phyloP scores from a whole-genome alignment of 1,140 invertebrate species.

The Procambarus clarkii region DNA sequence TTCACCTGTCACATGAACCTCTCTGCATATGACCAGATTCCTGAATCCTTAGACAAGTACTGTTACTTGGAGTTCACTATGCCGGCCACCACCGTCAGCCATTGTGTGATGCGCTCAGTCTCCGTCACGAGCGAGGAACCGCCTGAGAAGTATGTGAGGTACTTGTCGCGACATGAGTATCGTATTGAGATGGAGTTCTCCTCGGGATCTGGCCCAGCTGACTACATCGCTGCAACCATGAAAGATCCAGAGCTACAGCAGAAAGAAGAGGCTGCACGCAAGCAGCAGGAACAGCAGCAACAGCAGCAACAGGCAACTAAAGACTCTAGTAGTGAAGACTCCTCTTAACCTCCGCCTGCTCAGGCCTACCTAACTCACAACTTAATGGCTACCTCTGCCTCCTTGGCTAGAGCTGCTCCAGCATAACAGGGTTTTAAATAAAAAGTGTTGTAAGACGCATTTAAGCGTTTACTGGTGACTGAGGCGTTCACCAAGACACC shows the following conservation, averaged over 20 bases:
- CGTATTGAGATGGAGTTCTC: constrained; percentile 91
- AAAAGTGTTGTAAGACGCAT: background rate
- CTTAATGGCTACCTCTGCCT: background rate
- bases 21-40: constrained; percentile 97
- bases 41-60: constrained; percentile 91
- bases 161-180: constrained; percentile 84
- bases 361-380: background rate
- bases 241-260: constrained; percentile 52
- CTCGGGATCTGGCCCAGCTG: constrained; percentile 84
- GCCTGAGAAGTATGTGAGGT: constrained; percentile 98
- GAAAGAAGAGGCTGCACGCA: constrained; percentile 67
- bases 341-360: constrained; percentile 62
- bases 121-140: constrained; percentile 88
- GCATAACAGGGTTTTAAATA: background rate
- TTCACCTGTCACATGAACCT: constrained; percentile 94
- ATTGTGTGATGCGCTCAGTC: constrained; percentile 97
- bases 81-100: constrained; percentile 97
- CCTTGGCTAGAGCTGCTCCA: background rate
- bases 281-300: constrained; percentile 60
- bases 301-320: constrained; percentile 25
- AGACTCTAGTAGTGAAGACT: constrained; percentile 72
- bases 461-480: background rate
- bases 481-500: background rate
- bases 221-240: constrained; percentile 84
- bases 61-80: constrained; percentile 98